These are phyloP conservation scores for Anableps anableps DNA, from an alignment of 2,797 vertebrate species.

Conservation along the genomic window DNA sequence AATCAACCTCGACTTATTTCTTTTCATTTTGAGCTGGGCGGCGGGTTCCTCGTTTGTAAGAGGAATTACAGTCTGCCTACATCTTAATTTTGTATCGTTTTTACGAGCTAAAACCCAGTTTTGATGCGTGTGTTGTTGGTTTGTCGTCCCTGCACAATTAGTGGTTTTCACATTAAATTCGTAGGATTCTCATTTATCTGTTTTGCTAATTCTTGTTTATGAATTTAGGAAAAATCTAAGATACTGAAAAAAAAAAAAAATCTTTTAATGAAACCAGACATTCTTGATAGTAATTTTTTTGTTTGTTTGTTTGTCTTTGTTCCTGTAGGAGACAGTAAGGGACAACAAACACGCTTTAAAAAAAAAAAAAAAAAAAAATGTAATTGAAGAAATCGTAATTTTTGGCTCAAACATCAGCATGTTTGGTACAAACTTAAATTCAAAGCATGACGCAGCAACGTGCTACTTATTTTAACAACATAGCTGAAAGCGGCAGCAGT, in stretches of 20 bases:
- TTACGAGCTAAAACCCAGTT: not conserved
- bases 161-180: not conserved
- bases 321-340: not conserved
- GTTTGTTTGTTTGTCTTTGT: no score
- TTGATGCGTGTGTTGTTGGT: not conserved
- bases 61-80: not conserved
- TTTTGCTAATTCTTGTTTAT: not conserved
- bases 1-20: not conserved
- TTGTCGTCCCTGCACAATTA: not conserved
- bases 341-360: not conserved
- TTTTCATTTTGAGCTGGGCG: not conserved
- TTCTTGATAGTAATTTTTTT: not conserved
- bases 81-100: not conserved
- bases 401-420: not conserved
- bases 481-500: not conserved
- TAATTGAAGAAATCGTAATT: not conserved
- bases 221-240: not conserved
- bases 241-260: not conserved
- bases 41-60: not conserved
- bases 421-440: not conserved
- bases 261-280: not conserved
- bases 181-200: not conserved
- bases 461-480: not conserved
- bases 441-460: constrained; percentile 3
- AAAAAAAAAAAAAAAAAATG: not conserved